Base-by-base conservation (phyloP, 2,888 invertebrate species). In the Tachystola acroxantha region DNA sequence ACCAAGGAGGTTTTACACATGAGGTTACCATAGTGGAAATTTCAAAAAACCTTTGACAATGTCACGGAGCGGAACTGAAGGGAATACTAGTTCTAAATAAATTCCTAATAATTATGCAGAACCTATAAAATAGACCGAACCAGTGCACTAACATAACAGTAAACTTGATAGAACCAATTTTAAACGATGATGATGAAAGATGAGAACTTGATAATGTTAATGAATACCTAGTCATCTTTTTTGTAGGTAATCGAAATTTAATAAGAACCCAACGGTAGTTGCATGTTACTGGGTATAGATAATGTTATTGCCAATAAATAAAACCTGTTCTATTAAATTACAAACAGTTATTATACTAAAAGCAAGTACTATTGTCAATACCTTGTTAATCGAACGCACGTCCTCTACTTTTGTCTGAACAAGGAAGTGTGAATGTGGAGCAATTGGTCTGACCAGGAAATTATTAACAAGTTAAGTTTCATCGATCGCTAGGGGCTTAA, bases 371-470 rank as follows among this genome's bases (percentile, higher is more conserved):
- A 62, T 72, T 67, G 69, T 73, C 59, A 50, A 65, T 64, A 65
- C 27, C 13, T 7, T n/a, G 14, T 3, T 20, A 20, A 20, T 3
- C 7, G 28, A n/a, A 29, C n/a, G 61, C 60, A 64, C 64, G 61
- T 69, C 65, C 62, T 65, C 64, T 54, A 59, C 57, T 61, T 57
- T 62, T 60, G 61, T 57, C 57, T 60, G 64, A 70, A 74, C 56
- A 63, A 71, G 77, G 77, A 75, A 73, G 73, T 75, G 64, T 65
- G 61, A 67, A 70, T 70, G 66, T 64, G 48, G 63, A 72, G 62
- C 70, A 70, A 68, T 69, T 70, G 64, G 54, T 49, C 48, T 48
- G 53, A 62, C 62, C 61, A 64, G 68, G 75, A 74, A 72, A 63
- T 58, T 55, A 56, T 55, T 65, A 62, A 64, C 63, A 64, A 59